Conservation (phyloP, 2,113 vertebrate genomes). For the Kryptolebias marmoratus region DNA sequence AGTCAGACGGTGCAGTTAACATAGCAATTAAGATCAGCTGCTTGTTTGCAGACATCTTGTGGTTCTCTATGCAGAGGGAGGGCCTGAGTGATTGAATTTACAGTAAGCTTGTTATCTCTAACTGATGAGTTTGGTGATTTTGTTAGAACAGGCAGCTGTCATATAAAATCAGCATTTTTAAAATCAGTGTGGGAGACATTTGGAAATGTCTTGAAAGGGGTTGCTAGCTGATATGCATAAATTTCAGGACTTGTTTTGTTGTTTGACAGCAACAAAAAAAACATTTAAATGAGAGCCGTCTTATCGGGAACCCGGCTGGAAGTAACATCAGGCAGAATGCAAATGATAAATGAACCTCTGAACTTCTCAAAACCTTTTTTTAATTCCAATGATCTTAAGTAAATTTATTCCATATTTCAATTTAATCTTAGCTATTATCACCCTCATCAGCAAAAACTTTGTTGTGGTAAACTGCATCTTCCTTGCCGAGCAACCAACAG, state of each 20-base stretch:
- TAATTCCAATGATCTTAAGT: not conserved
- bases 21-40: not conserved
- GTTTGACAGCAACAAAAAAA: slow-evolving; percentile 1
- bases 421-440: not conserved
- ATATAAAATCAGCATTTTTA: not conserved
- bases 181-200: not conserved
- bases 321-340: not conserved
- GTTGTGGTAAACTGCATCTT: no score
- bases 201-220: not conserved
- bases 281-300: not conserved
- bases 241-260: not conserved
- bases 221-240: not conserved
- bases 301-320: not conserved
- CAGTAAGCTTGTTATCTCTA: not conserved
- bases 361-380: not conserved
- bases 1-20: not conserved
- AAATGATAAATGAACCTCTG: not conserved
- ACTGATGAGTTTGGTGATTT: not conserved
- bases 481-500: no score
- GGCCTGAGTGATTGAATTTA: not conserved
- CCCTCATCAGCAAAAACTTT: no score
- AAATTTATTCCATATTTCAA: not conserved
- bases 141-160: not conserved
- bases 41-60: not conserved
- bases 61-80: slow-evolving; percentile 1